Evolutionary conservation across 1,140 invertebrate species (phyloP).

Genomic region (Papilio machaon): DNA sequence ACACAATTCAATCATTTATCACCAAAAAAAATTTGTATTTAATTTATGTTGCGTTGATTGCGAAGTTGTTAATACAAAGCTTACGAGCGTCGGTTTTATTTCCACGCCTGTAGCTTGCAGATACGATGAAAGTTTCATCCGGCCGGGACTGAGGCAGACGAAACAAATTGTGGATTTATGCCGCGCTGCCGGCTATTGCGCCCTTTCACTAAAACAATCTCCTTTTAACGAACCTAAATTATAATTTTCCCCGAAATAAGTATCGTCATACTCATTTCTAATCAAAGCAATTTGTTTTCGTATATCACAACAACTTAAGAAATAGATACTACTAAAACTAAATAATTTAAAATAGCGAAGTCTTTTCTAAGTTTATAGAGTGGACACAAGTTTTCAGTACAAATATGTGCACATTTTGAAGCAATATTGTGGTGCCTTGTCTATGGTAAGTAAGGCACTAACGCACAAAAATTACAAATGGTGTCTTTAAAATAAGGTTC

Average conservation of each 20-base stretch:
- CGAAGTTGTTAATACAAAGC: slow-evolving; percentile 37
- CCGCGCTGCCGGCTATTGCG: slow-evolving; percentile 35
- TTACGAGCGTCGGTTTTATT: slow-evolving; percentile 38
- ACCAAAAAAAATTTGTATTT: neutral
- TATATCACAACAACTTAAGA: neutral
- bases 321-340: neutral
- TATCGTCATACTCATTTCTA: neutral
- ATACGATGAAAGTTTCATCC: slow-evolving; percentile 37
- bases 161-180: slow-evolving; percentile 38
- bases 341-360: too few relatives aligned
- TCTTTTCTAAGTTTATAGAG: too few relatives aligned
- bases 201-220: slow-evolving; percentile 37
- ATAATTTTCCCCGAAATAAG: slow-evolving; percentile 12
- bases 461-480: neutral
- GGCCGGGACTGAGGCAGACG: slow-evolving; percentile 33
- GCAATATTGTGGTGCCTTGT: too few relatives aligned
- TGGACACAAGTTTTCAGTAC: too few relatives aligned
- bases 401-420: too few relatives aligned
- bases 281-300: neutral
- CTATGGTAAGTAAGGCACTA: too few relatives aligned
- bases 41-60: slow-evolving; percentile 34
- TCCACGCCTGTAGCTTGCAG: slow-evolving; percentile 39
- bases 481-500: neutral
- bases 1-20: neutral
- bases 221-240: slow-evolving; percentile 26